phyloP scores from a whole-genome alignment of 2,797 vertebrate genomes.

The Pelodytes ibericus region DNA sequence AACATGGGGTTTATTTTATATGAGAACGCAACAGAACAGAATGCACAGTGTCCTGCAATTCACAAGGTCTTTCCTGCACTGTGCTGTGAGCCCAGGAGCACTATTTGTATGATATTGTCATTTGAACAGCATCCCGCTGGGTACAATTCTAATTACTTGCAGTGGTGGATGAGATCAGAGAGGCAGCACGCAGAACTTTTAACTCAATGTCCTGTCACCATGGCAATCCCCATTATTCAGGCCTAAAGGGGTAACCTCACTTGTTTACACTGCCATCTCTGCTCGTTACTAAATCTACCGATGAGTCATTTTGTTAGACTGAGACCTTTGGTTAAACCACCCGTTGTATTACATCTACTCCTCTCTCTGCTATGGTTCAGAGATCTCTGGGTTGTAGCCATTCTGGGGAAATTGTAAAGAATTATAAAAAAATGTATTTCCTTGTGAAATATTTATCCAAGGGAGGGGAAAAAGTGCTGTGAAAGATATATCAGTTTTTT shows the following conservation, averaged over 20 bases:
- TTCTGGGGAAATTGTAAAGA: not conserved
- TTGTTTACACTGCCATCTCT: slow-evolving; percentile 21
- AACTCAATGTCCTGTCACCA: slow-evolving; percentile 46
- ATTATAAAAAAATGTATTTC: not conserved
- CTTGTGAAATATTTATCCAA: not conserved
- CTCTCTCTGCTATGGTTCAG: slow-evolving; percentile 11
- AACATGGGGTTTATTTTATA: not conserved
- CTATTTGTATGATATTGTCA: slow-evolving; percentile 49
- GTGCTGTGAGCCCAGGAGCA: slow-evolving; percentile 27
- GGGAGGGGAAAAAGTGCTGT: too few relatives aligned
- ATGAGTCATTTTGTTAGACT: slow-evolving; percentile 37
- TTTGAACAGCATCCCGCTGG: slow-evolving; percentile 38
- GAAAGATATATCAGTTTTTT: too few relatives aligned
- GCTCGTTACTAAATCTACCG: slow-evolving; percentile 16
- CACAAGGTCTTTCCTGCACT: slow-evolving; percentile 18
- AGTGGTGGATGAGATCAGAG: slow-evolving; percentile 48
- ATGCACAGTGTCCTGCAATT: slow-evolving; percentile 25
- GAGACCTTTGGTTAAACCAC: slow-evolving; percentile 30
- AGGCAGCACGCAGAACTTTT: slow-evolving; percentile 38
- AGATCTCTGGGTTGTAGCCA: slow-evolving; percentile 16
- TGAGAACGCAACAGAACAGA: not conserved
- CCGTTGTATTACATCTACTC: slow-evolving; percentile 29
- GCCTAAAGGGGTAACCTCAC: slow-evolving; percentile 45
- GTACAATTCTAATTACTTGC: slow-evolving; percentile 50
- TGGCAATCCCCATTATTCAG: slow-evolving; percentile 47